phyloP scores from a whole-genome alignment of 2,113 vertebrate genomes.

The Pagrus major region DNA sequence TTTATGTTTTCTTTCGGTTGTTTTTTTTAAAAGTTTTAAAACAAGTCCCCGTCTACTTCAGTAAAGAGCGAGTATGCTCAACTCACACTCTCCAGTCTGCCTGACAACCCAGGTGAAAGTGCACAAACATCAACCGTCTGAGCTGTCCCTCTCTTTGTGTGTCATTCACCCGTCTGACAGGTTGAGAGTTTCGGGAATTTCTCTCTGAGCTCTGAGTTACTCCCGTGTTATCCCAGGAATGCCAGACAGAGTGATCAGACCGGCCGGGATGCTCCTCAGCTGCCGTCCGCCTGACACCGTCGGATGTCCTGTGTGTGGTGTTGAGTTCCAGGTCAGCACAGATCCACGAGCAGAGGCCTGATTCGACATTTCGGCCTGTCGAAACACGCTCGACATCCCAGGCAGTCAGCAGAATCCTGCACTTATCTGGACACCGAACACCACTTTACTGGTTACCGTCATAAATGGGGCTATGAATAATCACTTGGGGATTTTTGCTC shows the following conservation, averaged over 20 bases:
- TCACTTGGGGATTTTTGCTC: not conserved
- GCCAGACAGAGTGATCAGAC: constrained; percentile 51
- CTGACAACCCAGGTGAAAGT: constrained; percentile 54
- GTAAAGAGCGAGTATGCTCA: not conserved
- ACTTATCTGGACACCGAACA: constrained; percentile 44
- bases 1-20: no score
- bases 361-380: constrained; percentile 49
- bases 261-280: constrained; percentile 61
- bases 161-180: constrained; percentile 44
- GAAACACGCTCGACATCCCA: constrained; percentile 46
- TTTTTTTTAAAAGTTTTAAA: no score
- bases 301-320: constrained; percentile 74
- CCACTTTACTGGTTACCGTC: constrained; percentile 11
- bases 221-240: constrained; percentile 70
- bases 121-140: constrained; percentile 22
- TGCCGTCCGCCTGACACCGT: constrained; percentile 67
- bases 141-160: constrained; percentile 39
- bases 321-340: constrained; percentile 73
- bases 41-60: no score
- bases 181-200: constrained; percentile 59
- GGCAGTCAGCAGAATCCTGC: constrained; percentile 61
- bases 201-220: constrained; percentile 33
- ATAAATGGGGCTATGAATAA: constrained; percentile 12
- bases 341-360: constrained; percentile 53
- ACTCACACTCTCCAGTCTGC: constrained; percentile 3